A percentile compares a stretch with the other conserved stretches of the same genome.
Conservation (phyloP, 2,797 vertebrate species). For the Rhinophrynus dorsalis region DNA sequence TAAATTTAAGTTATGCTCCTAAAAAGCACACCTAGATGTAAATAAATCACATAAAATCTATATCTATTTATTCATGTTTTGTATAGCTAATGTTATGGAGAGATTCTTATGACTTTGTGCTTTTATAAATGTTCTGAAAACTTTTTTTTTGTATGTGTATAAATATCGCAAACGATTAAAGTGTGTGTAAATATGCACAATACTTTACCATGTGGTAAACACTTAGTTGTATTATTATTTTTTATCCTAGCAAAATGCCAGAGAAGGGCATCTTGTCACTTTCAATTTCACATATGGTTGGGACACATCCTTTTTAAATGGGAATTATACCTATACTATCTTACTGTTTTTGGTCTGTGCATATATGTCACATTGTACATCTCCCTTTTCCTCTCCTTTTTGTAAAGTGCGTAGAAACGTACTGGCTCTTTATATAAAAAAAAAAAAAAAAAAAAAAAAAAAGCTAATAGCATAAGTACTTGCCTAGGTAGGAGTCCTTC, state of each 20-base stretch:
- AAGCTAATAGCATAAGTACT: no score
- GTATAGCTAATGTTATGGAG: conserved; percentile 64
- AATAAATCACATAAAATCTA: conserved; percentile 63
- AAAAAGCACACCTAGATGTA: conserved; percentile 63
- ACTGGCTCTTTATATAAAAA: no score
- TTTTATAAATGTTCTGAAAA: conserved; percentile 67
- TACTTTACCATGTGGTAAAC: conserved; percentile 21
- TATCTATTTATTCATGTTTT: conserved; percentile 72
- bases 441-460: no score
- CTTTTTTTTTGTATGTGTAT: conserved; percentile 61
- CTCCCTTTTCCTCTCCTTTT: no score
- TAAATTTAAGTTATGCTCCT: conserved; percentile 61
- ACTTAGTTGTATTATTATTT: conserved; percentile 7
- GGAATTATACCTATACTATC: no score
- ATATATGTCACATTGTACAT: no score
- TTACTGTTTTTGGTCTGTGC: no score
- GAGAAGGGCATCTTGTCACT: no score
- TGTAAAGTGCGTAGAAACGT: no score
- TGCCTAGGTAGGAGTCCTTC: no score
- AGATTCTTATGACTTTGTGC: conserved; percentile 67
- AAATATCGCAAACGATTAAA: conserved; percentile 37
- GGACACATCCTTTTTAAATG: no score
- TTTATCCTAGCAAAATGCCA: neutral
- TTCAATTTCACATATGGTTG: no score
- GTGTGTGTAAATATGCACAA: conserved; percentile 16